Base-by-base conservation (phyloP, 2,888 invertebrate species). In the Dioctria rufipes region DNA sequence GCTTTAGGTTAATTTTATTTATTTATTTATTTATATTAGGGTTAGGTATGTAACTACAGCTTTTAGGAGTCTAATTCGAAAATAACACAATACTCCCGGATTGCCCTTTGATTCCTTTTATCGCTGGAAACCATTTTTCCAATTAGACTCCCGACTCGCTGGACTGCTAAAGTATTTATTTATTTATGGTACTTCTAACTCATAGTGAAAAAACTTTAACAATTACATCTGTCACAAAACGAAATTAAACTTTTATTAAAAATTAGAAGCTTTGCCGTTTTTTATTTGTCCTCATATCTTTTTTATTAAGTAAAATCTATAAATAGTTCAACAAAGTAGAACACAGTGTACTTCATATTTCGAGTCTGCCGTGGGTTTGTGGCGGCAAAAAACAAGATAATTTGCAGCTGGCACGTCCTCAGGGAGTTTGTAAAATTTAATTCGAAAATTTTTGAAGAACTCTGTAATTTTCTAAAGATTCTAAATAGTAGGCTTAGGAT, bases 51-150 rank as follows among this genome's bases (percentile, higher is more conserved):
- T 40, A 54, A 58, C 43, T 37, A 42, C 63, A 39, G 77, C 61
- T 63, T 77, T 77, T 77, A 63, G 77, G 77, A 77, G 63, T 77
- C 77, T 77, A 77, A 77, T 77, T 77, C 49, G 77, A 77, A 77
- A 61, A 39, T 63, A 0, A 54, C 39, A 71, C 1, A 8, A 4
- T 54, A 40, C 42, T 42, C 40, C 49, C 13, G 67, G 42, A 8
- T 63, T 63, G 37, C 37, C 8, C 6, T 37, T 63, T 63, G 37
- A 39, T n/a, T 63, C 13, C 8, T 39, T 2, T 63, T 11, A 63
- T 63, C 9, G 8, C 3, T 9, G 5, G 8, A 60, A n/a, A n/a
- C n/a, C 37, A 75, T 4, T 60, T 61, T 77, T 77, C 63, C 39
- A 63, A 77, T 77, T 77, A 61, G 77, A 77, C 77, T 77, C 77